phyloP scores from a whole-genome alignment of 2,113 vertebrate genomes.

The Actenoides hombroni region DNA sequence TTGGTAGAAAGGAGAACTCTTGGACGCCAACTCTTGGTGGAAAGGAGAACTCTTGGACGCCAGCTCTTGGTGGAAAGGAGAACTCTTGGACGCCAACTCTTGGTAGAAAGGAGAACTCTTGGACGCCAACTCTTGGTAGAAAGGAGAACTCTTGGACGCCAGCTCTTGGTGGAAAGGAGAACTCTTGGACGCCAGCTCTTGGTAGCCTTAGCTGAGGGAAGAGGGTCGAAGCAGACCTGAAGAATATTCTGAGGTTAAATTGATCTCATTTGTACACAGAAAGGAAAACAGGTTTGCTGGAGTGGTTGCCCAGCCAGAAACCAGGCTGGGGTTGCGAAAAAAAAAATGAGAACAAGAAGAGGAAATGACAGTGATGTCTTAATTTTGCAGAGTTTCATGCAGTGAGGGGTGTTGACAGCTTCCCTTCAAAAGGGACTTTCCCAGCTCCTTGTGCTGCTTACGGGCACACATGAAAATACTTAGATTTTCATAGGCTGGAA shows the following conservation, averaged over 20 bases:
- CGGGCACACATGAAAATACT: background rate
- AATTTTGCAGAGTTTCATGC: background rate
- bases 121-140: too few relatives aligned
- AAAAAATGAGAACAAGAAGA: background rate
- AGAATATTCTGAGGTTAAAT: background rate
- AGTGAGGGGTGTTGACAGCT: background rate
- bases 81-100: too few relatives aligned
- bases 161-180: too few relatives aligned
- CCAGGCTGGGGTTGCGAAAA: background rate
- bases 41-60: too few relatives aligned
- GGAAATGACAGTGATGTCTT: background rate
- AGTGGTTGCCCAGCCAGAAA: background rate
- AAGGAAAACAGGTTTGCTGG: background rate
- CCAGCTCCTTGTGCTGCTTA: background rate
- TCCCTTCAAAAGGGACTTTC: background rate
- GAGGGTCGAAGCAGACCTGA: background rate
- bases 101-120: too few relatives aligned
- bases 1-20: too few relatives aligned
- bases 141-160: too few relatives aligned
- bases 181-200: fast-evolving
- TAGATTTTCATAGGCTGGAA: background rate
- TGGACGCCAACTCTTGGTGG: too few relatives aligned
- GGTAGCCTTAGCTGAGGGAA: background rate
- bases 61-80: fast-evolving
- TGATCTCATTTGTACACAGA: fast-evolving